phyloP scores from a whole-genome alignment of 2,113 vertebrate species.

The Gobius niger region DNA sequence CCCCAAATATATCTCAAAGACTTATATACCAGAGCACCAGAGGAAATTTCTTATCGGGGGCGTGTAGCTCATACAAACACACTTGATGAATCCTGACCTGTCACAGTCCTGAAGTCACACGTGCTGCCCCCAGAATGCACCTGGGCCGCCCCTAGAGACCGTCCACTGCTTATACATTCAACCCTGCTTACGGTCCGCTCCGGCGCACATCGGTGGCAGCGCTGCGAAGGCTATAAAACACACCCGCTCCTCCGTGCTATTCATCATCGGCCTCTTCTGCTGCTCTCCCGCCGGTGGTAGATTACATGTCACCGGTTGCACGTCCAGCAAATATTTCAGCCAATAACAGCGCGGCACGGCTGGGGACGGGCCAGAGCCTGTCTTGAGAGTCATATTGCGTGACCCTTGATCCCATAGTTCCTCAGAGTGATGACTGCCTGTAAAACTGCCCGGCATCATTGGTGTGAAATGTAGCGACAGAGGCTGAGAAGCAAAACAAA shows the following conservation, averaged over 20 bases:
- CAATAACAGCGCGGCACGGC: slow-evolving; percentile 41
- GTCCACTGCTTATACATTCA: slow-evolving; percentile 46
- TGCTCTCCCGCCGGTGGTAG: slow-evolving; percentile 50
- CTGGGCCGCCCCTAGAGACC: slow-evolving; percentile 9
- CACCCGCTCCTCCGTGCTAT: slow-evolving; percentile 37
- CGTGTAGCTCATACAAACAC: slow-evolving; percentile 8
- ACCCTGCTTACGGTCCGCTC: slow-evolving; percentile 39
- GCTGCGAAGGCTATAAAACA: slow-evolving; percentile 62
- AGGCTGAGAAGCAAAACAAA: slow-evolving; percentile 42
- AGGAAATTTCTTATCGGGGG: background rate
- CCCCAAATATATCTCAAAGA: slow-evolving; percentile 2
- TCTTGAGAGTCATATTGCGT: slow-evolving; percentile 48
- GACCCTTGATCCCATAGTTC: slow-evolving; percentile 67
- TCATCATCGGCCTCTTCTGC: slow-evolving; percentile 47
- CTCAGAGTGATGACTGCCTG: slow-evolving; percentile 63
- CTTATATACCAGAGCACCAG: background rate
- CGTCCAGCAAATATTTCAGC: slow-evolving; percentile 68
- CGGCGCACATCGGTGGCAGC: slow-evolving; percentile 50
- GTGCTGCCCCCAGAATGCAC: slow-evolving; percentile 33
- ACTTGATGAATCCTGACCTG: slow-evolving; percentile 8
- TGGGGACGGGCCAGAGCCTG: slow-evolving; percentile 14
- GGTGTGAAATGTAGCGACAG: slow-evolving; percentile 58
- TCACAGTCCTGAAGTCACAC: slow-evolving; percentile 5
- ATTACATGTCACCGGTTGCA: slow-evolving; percentile 71
- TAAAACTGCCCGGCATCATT: slow-evolving; percentile 66